A percentile compares a stretch with the other conserved stretches of the same genome.
Conservation (phyloP, 2,888 invertebrate species). For the Hyles lineata region DNA sequence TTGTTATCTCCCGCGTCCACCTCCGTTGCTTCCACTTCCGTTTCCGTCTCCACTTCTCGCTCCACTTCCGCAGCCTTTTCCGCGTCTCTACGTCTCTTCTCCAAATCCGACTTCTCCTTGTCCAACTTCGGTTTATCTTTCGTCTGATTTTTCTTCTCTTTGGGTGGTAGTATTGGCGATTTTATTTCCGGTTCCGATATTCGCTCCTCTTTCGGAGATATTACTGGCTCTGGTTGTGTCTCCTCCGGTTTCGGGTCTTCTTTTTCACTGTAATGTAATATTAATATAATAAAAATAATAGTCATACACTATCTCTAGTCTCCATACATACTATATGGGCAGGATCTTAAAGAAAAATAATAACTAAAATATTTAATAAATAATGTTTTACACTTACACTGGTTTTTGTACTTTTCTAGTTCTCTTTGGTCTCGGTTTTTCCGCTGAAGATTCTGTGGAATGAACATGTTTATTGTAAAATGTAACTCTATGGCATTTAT, state of each 20-base stretch:
- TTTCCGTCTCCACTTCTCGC: neutral
- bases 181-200: slow-evolving; percentile 44
- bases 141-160: slow-evolving; percentile 33
- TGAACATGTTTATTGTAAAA: slow-evolving; percentile 21
- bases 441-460: slow-evolving; percentile 63
- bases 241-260: slow-evolving; percentile 52
- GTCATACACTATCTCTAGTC: too few species aligned
- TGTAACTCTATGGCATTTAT: too few species aligned
- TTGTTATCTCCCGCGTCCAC: slow-evolving; percentile 33
- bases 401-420: slow-evolving; percentile 69
- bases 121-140: slow-evolving; percentile 43
- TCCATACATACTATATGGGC: too few species aligned
- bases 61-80: neutral
- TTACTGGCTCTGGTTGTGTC: slow-evolving; percentile 36
- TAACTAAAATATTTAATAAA: too few species aligned
- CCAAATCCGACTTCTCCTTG: slow-evolving; percentile 35
- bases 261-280: neutral
- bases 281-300: too few species aligned
- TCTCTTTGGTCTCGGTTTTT: slow-evolving; percentile 72
- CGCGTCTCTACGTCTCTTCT: slow-evolving; percentile 35
- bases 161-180: slow-evolving; percentile 57
- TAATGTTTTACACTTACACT: slow-evolving; percentile 57
- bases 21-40: slow-evolving; percentile 37
- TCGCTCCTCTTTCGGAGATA: slow-evolving; percentile 58
- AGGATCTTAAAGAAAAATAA: too few species aligned